Evolutionary conservation across 2,797 vertebrate genomes (phyloP), one percentile per base, ranked within the genome.

Genomic region (Pipistrellus nathusii): DNA sequence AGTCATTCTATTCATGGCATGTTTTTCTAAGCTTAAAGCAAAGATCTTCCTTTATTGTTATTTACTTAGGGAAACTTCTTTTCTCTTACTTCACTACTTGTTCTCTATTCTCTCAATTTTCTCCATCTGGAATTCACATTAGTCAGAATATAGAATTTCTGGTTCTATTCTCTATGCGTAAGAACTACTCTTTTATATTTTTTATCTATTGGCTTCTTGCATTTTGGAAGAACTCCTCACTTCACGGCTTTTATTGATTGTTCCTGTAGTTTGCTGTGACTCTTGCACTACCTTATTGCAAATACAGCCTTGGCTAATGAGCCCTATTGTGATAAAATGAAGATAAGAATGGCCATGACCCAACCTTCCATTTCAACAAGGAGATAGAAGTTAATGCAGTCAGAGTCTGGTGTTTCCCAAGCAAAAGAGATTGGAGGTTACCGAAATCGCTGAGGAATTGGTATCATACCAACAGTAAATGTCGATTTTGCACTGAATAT

Each of bases 81-180:
- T 73, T 23, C 30, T 76, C 53, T 80, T 93, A 57, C 35, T 83
- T 77, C 12, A 27, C 44, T 55, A 38, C 0, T 46, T 73, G 11
- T 12, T 55, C 48, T 85, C 23, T 75, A 1, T 91, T 68, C 30
- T 94, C 64, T 55, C 35, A 48, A 7, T 88, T 88, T 95, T 87
- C 21, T 86, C 48, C 27, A 85, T 25, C 32, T 84, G 27, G 35
- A 71, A 44, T 76, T 81, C 69, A 89, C n/a, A 66, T 88, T 72
- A 68, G 13, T 72, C 12, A 80, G 41, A 81, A 90, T 68, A 66
- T 23, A 81, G 4, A 82, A 25, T 88, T 55, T 85, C 21, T 75
- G 55, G 11, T 8, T 82, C 10, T 44, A 41, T 81, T 88, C 35
- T 71, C 55, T 13, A 25, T 62, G 30, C 81, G 1, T 80, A 71